Percentiles rank a stretch among this genome's conserved stretches.
phyloP scores from a whole-genome alignment of 2,888 invertebrate species.

The Tridacna crocea region DNA sequence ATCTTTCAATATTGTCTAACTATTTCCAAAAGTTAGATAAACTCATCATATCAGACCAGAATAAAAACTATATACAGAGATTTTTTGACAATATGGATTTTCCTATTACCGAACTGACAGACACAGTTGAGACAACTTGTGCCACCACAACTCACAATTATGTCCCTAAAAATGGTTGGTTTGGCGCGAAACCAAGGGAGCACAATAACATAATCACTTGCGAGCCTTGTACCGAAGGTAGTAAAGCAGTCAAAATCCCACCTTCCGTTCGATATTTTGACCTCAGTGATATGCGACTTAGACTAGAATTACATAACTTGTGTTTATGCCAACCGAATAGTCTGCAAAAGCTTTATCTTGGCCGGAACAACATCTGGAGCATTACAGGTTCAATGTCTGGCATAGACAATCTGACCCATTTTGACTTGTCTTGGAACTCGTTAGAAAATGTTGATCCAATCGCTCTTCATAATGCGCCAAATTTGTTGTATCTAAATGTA shows the following conservation, averaged over 20 bases:
- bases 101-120: background rate
- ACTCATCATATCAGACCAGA: background rate
- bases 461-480: constrained; percentile 22
- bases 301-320: constrained; percentile 2
- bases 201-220: too few relatives aligned
- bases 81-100: background rate
- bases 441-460: constrained; percentile 24
- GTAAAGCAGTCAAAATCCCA: background rate
- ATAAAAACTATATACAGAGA: background rate
- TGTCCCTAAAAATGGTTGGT: too few relatives aligned
- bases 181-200: too few relatives aligned
- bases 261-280: constrained; percentile 14
- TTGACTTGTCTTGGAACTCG: constrained; percentile 43
- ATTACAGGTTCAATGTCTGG: constrained; percentile 40
- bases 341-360: constrained; percentile 24
- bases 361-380: constrained; percentile 30
- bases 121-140: too few relatives aligned
- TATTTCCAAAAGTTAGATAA: background rate
- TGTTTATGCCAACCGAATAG: constrained; percentile 40
- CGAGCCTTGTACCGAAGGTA: too few relatives aligned
- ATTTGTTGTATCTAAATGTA: constrained; percentile 30
- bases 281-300: constrained; percentile 9
- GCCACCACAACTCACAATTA: too few relatives aligned
- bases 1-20: background rate
- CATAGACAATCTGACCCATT: constrained; percentile 23